Evolutionary conservation across 2,888 invertebrate species (phyloP).

Genomic region (Strigamia crassipes): DNA sequence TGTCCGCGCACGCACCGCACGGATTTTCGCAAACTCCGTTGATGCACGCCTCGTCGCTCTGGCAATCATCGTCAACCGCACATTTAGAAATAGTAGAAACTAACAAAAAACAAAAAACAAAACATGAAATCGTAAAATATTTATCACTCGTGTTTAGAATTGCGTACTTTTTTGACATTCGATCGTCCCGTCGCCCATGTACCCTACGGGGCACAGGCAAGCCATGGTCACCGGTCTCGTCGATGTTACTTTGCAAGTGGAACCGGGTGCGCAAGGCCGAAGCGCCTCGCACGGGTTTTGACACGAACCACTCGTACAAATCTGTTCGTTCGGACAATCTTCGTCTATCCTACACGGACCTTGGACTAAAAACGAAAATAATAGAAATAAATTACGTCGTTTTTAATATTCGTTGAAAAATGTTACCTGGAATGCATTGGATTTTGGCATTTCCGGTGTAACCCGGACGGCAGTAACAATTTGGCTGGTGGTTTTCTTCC

Average conservation of each 20-base stretch:
- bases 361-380: neutral
- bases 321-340: constrained; percentile 70
- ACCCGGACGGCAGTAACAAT: constrained; percentile 82
- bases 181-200: constrained; percentile 78
- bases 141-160: neutral
- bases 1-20: constrained; percentile 77
- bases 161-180: constrained; percentile 48
- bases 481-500: constrained; percentile 76
- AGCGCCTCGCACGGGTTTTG: constrained; percentile 75
- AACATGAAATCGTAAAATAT: neutral
- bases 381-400: neutral
- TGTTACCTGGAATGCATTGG: constrained; percentile 43
- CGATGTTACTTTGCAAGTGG: constrained; percentile 81
- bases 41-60: constrained; percentile 69
- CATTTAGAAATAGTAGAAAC: constrained; percentile 59
- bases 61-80: constrained; percentile 72
- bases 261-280: constrained; percentile 57
- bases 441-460: constrained; percentile 52
- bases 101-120: neutral
- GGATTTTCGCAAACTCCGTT: constrained; percentile 75
- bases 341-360: constrained; percentile 43
- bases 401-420: neutral
- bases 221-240: constrained; percentile 84
- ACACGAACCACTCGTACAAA: constrained; percentile 79
- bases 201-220: constrained; percentile 81